Conservation (phyloP, 2,797 vertebrate species). For the Danionella dracula region DNA sequence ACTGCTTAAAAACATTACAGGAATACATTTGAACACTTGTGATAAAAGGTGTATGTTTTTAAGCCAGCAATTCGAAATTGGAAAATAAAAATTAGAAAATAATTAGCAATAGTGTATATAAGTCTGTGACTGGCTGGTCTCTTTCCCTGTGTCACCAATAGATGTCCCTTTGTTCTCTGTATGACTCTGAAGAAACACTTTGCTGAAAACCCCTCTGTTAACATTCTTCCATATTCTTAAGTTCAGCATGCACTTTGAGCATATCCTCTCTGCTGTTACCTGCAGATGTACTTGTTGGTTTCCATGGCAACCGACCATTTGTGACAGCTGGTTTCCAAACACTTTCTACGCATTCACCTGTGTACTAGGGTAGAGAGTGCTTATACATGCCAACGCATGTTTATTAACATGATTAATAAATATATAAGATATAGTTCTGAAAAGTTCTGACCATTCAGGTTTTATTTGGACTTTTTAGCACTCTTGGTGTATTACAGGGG, state of each 20-base stretch:
- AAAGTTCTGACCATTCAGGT: too few relatives aligned
- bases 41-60: slow-evolving; percentile 14
- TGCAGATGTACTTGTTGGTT: too few relatives aligned
- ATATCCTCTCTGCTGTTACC: slow-evolving; percentile 33
- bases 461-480: too few relatives aligned
- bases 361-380: too few relatives aligned
- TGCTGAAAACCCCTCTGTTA: slow-evolving; percentile 35
- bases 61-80: slow-evolving; percentile 19
- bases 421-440: too few relatives aligned
- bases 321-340: too few relatives aligned
- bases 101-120: slow-evolving; percentile 35
- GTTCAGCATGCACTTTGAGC: slow-evolving; percentile 11
- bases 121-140: slow-evolving; percentile 25
- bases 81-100: slow-evolving; percentile 9
- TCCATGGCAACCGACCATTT: too few relatives aligned
- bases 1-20: background rate
- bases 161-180: slow-evolving; percentile 44
- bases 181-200: slow-evolving; percentile 26
- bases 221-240: slow-evolving; percentile 24
- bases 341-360: too few relatives aligned
- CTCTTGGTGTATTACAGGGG: too few relatives aligned
- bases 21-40: slow-evolving; percentile 16
- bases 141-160: slow-evolving; percentile 37
- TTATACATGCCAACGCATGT: too few relatives aligned
- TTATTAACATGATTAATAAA: too few relatives aligned